phyloP scores from a whole-genome alignment of 2,888 invertebrate species.

The Eulithis testata region DNA sequence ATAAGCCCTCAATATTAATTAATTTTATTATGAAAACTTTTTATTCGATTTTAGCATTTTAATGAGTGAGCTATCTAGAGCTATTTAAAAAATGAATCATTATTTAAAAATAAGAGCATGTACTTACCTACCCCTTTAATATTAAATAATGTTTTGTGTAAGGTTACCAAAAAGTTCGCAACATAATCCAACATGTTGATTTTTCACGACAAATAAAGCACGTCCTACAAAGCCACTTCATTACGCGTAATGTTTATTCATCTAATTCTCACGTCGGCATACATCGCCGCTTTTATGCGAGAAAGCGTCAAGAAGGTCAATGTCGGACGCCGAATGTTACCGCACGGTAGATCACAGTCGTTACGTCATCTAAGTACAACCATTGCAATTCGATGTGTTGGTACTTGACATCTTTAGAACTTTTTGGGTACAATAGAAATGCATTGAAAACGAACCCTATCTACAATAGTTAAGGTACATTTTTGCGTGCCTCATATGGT shows the following conservation, averaged over 20 bases:
- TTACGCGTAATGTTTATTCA: constrained; percentile 22
- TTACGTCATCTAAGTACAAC: constrained; percentile 22
- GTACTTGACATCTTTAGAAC: no score
- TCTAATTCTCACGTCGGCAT: constrained; percentile 20
- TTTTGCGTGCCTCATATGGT: no score
- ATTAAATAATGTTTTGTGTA: background rate
- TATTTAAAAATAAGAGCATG: no score
- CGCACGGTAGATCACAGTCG: constrained; percentile 44
- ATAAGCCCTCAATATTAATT: background rate
- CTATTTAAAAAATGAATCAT: no score
- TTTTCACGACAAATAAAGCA: constrained; percentile 19
- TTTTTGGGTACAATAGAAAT: no score
- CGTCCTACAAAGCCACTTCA: constrained; percentile 12
- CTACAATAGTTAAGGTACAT: no score
- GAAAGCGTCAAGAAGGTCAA: constrained; percentile 55
- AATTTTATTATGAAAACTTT: no score
- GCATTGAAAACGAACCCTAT: no score
- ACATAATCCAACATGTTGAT: background rate
- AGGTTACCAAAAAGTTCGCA: constrained; percentile 2
- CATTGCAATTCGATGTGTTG: background rate
- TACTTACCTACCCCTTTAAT: background rate
- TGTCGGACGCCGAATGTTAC: constrained; percentile 42
- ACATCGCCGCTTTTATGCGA: constrained; percentile 35
- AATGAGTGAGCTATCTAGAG: no score
- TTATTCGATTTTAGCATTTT: no score